A percentile compares a stretch with the other conserved stretches of the same genome.
phyloP scores from a whole-genome alignment of 1,140 invertebrate species.

The Meloidogyne hapla region DNA sequence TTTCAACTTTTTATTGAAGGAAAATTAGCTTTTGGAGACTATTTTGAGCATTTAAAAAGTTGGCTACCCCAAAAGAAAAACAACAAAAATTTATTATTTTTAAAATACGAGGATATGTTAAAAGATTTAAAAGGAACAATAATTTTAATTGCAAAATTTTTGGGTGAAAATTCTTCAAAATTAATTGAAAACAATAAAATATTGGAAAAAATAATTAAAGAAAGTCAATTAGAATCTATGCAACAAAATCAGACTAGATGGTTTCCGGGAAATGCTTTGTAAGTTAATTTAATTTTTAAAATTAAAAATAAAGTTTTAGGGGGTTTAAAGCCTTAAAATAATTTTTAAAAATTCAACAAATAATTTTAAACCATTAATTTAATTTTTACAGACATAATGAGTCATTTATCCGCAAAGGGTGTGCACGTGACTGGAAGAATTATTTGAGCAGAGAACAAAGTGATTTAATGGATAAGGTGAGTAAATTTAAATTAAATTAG shows the following conservation, averaged over 20 bases:
- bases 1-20: constrained; percentile 63
- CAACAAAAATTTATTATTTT: constrained; percentile 62
- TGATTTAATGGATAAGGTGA: constrained; percentile 56
- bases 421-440: constrained; percentile 66
- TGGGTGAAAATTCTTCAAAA: constrained; percentile 54
- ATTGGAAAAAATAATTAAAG: constrained; percentile 48
- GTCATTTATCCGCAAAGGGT: constrained; percentile 64
- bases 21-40: constrained; percentile 63
- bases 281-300: constrained; percentile 48
- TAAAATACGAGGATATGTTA: constrained; percentile 63
- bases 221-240: constrained; percentile 58
- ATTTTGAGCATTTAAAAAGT: constrained; percentile 64
- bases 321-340: too few relatives aligned
- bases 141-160: constrained; percentile 57
- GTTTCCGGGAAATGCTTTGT: constrained; percentile 56
- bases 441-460: constrained; percentile 65
- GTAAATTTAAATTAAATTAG: not conserved
- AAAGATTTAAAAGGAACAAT: constrained; percentile 47
- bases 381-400: constrained; percentile 17
- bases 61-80: constrained; percentile 59
- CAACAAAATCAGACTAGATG: constrained; percentile 58
- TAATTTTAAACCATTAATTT: too few relatives aligned
- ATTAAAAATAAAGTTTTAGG: not conserved
- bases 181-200: constrained; percentile 43
- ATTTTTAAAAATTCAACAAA: too few relatives aligned